Conservation (phyloP, 2,113 vertebrate species). For the Cyprinodon tularosa region DNA sequence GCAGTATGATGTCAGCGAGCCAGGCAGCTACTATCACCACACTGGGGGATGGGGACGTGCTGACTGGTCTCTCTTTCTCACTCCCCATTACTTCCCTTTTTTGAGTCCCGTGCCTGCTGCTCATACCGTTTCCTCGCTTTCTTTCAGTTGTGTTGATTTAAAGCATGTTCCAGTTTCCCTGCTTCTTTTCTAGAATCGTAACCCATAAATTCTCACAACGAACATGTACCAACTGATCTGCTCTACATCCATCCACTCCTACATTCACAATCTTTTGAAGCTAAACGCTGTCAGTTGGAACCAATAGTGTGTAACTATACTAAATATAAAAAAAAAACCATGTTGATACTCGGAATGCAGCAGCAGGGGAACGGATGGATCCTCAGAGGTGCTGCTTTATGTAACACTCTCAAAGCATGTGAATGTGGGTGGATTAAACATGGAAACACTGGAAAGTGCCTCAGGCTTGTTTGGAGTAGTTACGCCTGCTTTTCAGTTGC, state of each 20-base stretch:
- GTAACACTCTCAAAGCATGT: conserved; percentile 12
- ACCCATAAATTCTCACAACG: background rate
- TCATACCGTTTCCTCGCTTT: conserved; percentile 2
- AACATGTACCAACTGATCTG: conserved; percentile 10
- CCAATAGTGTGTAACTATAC: background rate
- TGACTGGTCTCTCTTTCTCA: conserved; percentile 25
- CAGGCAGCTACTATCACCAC: conserved; percentile 59
- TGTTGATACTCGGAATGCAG: background rate
- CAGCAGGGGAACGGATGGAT: background rate
- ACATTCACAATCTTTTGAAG: conserved; percentile 1
- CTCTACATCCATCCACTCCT: background rate
- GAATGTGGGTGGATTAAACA: conserved; percentile 4
- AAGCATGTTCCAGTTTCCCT: too few species aligned
- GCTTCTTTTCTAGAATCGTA: background rate
- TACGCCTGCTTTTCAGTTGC: background rate
- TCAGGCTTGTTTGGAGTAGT: conserved; percentile 28
- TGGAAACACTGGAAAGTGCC: conserved; percentile 53
- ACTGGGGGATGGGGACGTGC: conserved; percentile 56
- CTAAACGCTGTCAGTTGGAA: background rate
- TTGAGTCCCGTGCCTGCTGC: background rate
- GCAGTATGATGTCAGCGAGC: conserved; percentile 62
- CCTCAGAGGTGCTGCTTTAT: conserved; percentile 5
- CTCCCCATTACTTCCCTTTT: conserved; percentile 33
- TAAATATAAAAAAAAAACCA: background rate
- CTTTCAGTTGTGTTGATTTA: background rate